Evolutionary conservation across 1,140 invertebrate genomes (phyloP).

Genomic region (Saccostrea cuccullata): DNA sequence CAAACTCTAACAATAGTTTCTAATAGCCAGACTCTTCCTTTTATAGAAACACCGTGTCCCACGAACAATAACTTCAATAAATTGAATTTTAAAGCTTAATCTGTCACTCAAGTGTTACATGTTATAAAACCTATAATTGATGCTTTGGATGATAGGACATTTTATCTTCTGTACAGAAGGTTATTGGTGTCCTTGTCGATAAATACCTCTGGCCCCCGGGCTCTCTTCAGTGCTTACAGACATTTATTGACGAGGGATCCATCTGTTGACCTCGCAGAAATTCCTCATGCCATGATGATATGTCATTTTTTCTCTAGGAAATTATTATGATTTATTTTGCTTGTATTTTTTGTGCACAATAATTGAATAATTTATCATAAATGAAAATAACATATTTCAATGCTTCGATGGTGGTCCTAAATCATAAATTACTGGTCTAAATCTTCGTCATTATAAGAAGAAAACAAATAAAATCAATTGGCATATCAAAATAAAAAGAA

Average conservation of each 20-base stretch:
- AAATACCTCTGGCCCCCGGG: constrained; percentile 24
- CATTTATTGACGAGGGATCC: constrained; percentile 25
- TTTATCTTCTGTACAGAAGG: background rate
- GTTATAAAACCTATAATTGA: constrained; percentile 38
- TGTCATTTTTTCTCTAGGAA: constrained; percentile 17
- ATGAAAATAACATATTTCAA: constrained; percentile 3
- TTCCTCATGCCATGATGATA: constrained; percentile 15
- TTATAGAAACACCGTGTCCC: background rate
- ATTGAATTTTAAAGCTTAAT: constrained; percentile 33
- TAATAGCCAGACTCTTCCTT: background rate
- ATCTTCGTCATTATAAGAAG: too few species aligned
- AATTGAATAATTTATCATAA: background rate
- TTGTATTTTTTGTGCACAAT: background rate
- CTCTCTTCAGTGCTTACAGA: constrained; percentile 7
- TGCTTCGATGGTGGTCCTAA: background rate
- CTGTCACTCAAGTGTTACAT: constrained; percentile 9
- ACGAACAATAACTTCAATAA: constrained; percentile 20
- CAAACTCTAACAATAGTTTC: background rate
- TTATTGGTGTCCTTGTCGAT: constrained; percentile 4
- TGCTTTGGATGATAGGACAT: constrained; percentile 14
- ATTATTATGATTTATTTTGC: background rate
- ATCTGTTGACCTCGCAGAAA: constrained; percentile 8
- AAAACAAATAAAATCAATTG: too few species aligned
- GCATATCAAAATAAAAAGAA: too few species aligned
- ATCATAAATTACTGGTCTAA: background rate